These are phyloP conservation scores for Brotogeris chrysoptera DNA, from an alignment of 2,797 vertebrate species.

Conservation along the genomic window DNA sequence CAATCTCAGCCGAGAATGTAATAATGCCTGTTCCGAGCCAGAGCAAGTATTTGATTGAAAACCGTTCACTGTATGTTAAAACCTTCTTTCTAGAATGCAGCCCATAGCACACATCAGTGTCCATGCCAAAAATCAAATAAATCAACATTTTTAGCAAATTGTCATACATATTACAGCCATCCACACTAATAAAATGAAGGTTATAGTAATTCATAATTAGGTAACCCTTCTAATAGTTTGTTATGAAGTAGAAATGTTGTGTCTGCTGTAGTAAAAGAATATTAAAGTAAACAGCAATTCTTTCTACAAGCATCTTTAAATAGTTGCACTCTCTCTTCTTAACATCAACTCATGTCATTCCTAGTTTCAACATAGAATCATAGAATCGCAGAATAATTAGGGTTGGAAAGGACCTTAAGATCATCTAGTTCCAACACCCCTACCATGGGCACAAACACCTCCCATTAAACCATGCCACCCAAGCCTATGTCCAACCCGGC, in stretches of 20 bases:
- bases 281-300: background rate
- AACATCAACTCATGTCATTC: background rate
- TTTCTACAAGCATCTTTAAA: background rate
- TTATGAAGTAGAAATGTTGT: slow-evolving; percentile 4
- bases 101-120: background rate
- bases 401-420: too few relatives aligned
- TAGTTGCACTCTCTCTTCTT: background rate
- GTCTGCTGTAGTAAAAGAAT: background rate
- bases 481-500: too few relatives aligned
- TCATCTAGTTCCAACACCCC: too few relatives aligned
- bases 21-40: background rate
- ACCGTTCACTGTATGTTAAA: background rate
- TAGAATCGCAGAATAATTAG: too few relatives aligned
- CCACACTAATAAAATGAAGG: background rate
- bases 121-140: background rate
- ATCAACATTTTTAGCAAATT: background rate
- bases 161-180: background rate
- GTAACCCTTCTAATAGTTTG: background rate
- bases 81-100: background rate
- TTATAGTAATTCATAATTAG: background rate
- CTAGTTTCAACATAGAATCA: background rate
- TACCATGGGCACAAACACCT: too few relatives aligned
- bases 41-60: background rate
- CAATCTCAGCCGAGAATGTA: background rate
- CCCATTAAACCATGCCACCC: too few relatives aligned